phyloP scores from a whole-genome alignment of 2,113 vertebrate species.

The Chloroceryle aenea region DNA sequence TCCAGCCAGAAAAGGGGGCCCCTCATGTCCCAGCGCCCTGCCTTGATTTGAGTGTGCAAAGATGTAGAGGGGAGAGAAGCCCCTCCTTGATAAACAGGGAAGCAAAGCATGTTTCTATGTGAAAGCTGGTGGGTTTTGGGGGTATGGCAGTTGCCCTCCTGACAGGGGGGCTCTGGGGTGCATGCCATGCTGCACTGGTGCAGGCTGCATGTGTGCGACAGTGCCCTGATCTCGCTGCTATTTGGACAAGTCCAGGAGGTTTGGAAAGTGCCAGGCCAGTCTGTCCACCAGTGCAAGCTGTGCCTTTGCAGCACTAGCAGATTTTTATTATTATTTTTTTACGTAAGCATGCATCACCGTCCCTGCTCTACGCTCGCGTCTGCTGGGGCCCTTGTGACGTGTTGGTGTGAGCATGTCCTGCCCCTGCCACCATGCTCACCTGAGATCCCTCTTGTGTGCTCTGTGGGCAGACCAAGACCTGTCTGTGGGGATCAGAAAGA shows the following conservation, averaged over 20 bases:
- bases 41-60: not conserved
- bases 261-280: not conserved
- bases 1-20: not conserved
- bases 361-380: not conserved
- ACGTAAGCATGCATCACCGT: fast-evolving
- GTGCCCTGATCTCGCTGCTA: not conserved
- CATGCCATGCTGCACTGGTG: not conserved
- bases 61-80: not conserved
- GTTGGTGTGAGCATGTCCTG: not conserved
- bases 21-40: not conserved
- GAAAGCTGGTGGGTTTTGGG: not conserved
- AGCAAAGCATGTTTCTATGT: not conserved
- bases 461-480: fast-evolving
- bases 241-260: not conserved
- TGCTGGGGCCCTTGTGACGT: fast-evolving
- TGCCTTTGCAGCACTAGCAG: not conserved
- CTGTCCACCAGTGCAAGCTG: fast-evolving
- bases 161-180: not conserved
- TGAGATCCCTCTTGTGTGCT: fast-evolving
- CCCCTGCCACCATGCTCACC: not conserved
- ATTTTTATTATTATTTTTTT: slow-evolving; percentile 2
- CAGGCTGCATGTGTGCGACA: fast-evolving
- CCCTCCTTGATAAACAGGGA: not conserved
- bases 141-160: not conserved
- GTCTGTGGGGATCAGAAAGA: not conserved